A percentile compares a stretch with the other conserved stretches of the same genome.
These are phyloP conservation scores for Drosophila obscura DNA, from an alignment of 1,140 invertebrate species.

Conservation along the genomic window DNA sequence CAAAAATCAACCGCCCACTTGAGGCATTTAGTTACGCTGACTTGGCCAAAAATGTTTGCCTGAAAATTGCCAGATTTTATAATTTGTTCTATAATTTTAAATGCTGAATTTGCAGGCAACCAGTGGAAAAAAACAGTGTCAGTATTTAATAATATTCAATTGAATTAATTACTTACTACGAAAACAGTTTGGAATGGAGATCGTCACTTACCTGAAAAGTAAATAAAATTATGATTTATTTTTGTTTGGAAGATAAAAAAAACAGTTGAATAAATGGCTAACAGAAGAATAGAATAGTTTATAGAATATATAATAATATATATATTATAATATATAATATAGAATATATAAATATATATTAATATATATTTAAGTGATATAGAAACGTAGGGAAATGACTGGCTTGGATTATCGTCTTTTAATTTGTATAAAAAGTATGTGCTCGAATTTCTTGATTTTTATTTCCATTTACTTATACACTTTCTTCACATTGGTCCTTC, in stretches of 20 bases:
- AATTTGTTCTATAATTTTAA: constrained; percentile 3
- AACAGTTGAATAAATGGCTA: background rate
- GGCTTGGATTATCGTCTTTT: too few species aligned
- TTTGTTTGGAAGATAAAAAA: background rate
- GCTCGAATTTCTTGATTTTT: too few species aligned
- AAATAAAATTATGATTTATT: background rate
- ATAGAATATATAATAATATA: too few species aligned
- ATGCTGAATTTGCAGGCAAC: constrained; percentile 5
- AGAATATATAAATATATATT: too few species aligned
- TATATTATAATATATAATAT: too few species aligned
- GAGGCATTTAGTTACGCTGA: constrained; percentile 19
- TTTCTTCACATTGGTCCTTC: too few species aligned
- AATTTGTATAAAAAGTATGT: too few species aligned
- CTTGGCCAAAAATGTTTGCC: constrained; percentile 13
- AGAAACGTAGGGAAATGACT: too few species aligned
- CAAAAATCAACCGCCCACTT: constrained; percentile 8
- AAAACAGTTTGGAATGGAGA: background rate
- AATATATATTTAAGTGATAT: too few species aligned
- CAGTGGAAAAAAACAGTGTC: constrained; percentile 1
- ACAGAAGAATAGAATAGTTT: too few species aligned
- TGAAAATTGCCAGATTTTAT: background rate
- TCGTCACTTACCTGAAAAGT: constrained; percentile 29
- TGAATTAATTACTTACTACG: constrained; percentile 20
- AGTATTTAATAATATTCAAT: background rate
- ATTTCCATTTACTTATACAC: too few species aligned